A percentile compares a stretch with the other conserved stretches of the same genome.
phyloP scores from a whole-genome alignment of 2,797 vertebrate genomes.

The Ateles fusciceps region DNA sequence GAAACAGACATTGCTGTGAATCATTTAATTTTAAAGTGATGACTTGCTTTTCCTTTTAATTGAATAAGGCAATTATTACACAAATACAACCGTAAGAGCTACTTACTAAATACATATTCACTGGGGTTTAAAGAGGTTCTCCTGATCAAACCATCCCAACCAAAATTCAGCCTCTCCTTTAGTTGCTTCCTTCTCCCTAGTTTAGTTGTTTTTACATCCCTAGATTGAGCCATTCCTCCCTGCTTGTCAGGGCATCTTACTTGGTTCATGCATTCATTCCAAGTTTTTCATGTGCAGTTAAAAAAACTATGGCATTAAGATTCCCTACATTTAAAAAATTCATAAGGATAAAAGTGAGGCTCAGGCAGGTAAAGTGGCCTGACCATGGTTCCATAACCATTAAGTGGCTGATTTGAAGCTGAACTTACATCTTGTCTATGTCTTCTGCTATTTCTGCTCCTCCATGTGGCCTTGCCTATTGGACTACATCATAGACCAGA shows the following conservation, averaged over 20 bases:
- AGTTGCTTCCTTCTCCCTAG: background rate
- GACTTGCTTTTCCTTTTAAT: background rate
- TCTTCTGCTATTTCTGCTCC: background rate
- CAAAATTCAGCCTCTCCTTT: background rate
- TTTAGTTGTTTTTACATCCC: background rate
- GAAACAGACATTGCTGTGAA: background rate
- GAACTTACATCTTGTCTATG: background rate
- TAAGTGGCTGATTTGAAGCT: background rate
- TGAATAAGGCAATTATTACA: background rate
- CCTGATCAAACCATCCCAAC: background rate
- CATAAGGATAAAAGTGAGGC: background rate
- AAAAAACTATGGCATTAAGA: background rate
- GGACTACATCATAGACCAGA: background rate
- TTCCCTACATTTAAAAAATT: background rate
- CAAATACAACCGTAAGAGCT: background rate
- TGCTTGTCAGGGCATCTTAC: background rate
- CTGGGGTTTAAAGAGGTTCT: background rate
- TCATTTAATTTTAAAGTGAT: conserved; percentile 4
- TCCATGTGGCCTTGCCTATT: background rate
- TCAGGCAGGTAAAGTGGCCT: background rate
- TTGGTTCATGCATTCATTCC: background rate
- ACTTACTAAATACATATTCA: background rate
- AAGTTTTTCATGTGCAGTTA: background rate
- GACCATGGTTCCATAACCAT: background rate
- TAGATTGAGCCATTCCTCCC: background rate